Evolutionary conservation across 2,888 invertebrate species (phyloP).

Genomic region (Serripes groenlandicus): DNA sequence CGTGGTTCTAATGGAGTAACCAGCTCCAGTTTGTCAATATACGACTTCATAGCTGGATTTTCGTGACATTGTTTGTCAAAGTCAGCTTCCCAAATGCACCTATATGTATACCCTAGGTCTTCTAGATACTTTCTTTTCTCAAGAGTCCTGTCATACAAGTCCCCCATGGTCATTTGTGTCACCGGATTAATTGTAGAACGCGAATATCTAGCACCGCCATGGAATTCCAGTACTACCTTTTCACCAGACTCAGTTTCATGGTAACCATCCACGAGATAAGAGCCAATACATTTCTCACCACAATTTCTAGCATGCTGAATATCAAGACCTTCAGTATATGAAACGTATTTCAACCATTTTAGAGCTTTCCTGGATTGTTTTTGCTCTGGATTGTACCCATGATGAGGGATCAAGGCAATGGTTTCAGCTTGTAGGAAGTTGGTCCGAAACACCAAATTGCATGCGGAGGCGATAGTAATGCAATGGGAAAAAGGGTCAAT

Average conservation of each 20-base stretch:
- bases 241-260: slow-evolving; percentile 39
- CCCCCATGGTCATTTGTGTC: slow-evolving; percentile 42
- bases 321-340: neutral
- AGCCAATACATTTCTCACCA: slow-evolving; percentile 53
- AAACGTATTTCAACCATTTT: slow-evolving; percentile 55
- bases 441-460: slow-evolving; percentile 44
- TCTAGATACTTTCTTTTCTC: slow-evolving; percentile 45
- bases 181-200: slow-evolving; percentile 50
- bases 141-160: slow-evolving; percentile 42
- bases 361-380: slow-evolving; percentile 60
- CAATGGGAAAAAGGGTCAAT: slow-evolving; percentile 53
- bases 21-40: slow-evolving; percentile 43
- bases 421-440: slow-evolving; percentile 35
- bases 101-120: slow-evolving; percentile 53
- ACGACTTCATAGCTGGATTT: slow-evolving; percentile 47
- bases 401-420: slow-evolving; percentile 51
- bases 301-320: slow-evolving; percentile 54
- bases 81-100: slow-evolving; percentile 72
- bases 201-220: slow-evolving; percentile 43
- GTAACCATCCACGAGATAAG: slow-evolving; percentile 57
- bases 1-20: slow-evolving; percentile 67
- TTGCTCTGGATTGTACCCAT: slow-evolving; percentile 56
- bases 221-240: slow-evolving; percentile 53
- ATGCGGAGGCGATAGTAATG: slow-evolving; percentile 58
- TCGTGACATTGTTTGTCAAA: slow-evolving; percentile 52